Percentiles rank a stretch among this genome's conserved stretches.
Conservation (phyloP, 2,113 vertebrate genomes). For the Mobula hypostoma region DNA sequence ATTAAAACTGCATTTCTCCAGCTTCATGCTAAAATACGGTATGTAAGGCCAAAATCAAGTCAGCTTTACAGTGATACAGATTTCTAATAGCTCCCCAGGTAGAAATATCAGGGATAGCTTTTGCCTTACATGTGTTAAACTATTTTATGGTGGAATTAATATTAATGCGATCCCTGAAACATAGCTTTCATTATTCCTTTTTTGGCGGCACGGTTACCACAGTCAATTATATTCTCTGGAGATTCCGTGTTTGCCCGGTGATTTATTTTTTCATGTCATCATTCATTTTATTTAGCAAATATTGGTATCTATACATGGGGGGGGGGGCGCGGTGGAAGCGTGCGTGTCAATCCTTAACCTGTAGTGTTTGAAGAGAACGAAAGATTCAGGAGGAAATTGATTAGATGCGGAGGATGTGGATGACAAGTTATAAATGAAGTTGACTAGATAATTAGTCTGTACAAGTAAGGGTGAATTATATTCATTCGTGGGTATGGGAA, state of each 20-base stretch:
- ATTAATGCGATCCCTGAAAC: not conserved
- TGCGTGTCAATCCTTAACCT: not conserved
- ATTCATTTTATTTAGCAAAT: not conserved
- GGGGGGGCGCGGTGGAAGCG: too few relatives aligned
- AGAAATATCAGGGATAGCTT: slow-evolving; percentile 7
- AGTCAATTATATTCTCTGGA: not conserved
- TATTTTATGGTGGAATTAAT: not conserved
- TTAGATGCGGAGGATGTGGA: not conserved
- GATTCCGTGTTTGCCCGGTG: not conserved
- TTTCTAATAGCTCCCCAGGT: slow-evolving; percentile 12
- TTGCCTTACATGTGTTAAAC: not conserved
- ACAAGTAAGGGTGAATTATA: not conserved
- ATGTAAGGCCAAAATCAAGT: not conserved
- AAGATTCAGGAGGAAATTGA: not conserved
- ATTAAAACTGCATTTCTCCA: slow-evolving; percentile 25
- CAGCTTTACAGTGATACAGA: not conserved
- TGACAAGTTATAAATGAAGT: not conserved
- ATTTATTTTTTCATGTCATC: not conserved
- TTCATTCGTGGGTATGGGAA: not conserved
- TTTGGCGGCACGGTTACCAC: not conserved
- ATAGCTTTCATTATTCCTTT: not conserved
- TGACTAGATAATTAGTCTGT: slow-evolving; percentile 9
- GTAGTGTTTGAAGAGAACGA: not conserved
- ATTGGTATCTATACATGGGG: not conserved
- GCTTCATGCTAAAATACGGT: not conserved